Percentiles rank a stretch among this genome's conserved stretches.
These are phyloP conservation scores for Spicauda simplicius DNA, from an alignment of 2,888 invertebrate species.

Conservation along the genomic window DNA sequence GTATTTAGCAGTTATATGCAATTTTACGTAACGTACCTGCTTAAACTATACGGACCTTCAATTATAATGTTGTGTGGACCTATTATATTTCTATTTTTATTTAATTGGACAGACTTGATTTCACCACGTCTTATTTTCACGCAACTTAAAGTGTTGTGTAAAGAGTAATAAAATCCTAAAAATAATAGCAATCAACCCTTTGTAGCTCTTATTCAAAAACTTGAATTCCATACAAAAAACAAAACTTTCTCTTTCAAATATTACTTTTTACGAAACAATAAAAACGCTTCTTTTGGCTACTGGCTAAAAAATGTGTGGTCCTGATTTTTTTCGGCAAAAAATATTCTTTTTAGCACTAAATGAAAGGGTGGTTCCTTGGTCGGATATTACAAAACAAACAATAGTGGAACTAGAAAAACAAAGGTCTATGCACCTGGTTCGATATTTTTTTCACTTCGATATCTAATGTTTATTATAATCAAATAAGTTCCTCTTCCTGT, in stretches of 20 bases:
- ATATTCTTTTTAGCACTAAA: constrained; percentile 49
- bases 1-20: too few relatives aligned
- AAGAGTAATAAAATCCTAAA: constrained; percentile 12
- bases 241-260: constrained; percentile 69
- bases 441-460: constrained; percentile 59
- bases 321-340: constrained; percentile 48
- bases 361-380: constrained; percentile 64
- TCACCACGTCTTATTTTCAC: too few relatives aligned
- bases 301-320: constrained; percentile 52
- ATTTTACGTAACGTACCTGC: too few relatives aligned
- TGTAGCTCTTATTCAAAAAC: constrained; percentile 6
- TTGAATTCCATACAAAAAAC: constrained; percentile 21
- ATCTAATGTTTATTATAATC: constrained; percentile 80
- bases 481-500: constrained; percentile 82
- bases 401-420: constrained; percentile 62
- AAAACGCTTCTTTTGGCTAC: constrained; percentile 56
- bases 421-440: constrained; percentile 73
- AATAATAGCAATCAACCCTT: constrained; percentile 15
- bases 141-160: background rate
- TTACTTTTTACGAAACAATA: constrained; percentile 53
- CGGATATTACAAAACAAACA: constrained; percentile 73
- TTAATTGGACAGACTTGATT: too few relatives aligned
- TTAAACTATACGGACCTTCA: too few relatives aligned
- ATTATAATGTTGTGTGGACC: too few relatives aligned
- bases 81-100: too few relatives aligned